Conservation (phyloP, 2,113 vertebrate genomes). For the Rhea pennata region DNA sequence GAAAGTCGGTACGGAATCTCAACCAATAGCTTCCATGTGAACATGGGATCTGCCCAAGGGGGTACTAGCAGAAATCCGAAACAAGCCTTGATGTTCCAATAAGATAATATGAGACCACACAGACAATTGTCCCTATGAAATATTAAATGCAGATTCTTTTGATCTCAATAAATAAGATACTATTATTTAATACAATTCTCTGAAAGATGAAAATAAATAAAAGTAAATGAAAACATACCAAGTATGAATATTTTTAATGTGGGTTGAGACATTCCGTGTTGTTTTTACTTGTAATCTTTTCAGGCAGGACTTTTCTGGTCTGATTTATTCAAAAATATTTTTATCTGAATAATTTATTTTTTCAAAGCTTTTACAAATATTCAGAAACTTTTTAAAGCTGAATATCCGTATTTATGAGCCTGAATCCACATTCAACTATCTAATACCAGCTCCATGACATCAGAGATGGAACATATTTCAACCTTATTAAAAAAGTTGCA, state of each 20-base stretch:
- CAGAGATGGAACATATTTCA: neutral
- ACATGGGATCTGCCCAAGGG: conserved; percentile 14
- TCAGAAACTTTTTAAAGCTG: neutral
- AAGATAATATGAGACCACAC: conserved; percentile 46
- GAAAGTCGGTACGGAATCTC: conserved; percentile 2
- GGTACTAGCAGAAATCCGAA: conserved; percentile 15
- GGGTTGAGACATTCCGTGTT: neutral
- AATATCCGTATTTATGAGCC: neutral
- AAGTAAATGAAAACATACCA: conserved; percentile 39
- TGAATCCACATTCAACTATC: neutral
- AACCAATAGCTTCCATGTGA: conserved; percentile 56
- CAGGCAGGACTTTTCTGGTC: neutral
- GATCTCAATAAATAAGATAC: conserved; percentile 15
- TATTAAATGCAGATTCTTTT: conserved; percentile 58
- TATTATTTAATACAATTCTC: conserved; percentile 3
- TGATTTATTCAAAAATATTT: neutral
- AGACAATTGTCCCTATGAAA: neutral
- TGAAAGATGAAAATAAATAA: conserved; percentile 36
- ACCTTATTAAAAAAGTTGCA: neutral
- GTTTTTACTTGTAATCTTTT: neutral
- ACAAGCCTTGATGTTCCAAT: conserved; percentile 53
- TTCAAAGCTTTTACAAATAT: neutral
- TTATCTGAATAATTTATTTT: neutral
- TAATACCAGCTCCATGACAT: neutral
- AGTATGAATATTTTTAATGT: conserved; percentile 13